Evolutionary conservation across 2,888 invertebrate genomes (phyloP).

Genomic region (Caenorhabditis sp.): DNA sequence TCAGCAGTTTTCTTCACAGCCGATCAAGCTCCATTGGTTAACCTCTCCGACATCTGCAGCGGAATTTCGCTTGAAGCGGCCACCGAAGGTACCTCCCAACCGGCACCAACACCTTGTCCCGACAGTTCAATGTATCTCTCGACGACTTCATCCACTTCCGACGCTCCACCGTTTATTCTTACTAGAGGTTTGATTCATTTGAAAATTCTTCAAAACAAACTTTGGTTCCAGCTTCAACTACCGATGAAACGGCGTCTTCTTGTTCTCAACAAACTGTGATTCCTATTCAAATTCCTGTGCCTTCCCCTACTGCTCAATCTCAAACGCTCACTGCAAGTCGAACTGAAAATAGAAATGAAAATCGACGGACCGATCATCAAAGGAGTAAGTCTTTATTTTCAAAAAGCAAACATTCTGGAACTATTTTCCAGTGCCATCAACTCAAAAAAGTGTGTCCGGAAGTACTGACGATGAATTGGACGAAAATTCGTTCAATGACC

Average conservation of each 20-base stretch:
- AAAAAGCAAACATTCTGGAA: background rate
- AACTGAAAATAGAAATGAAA: slow-evolving; percentile 17
- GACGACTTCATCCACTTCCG: slow-evolving; percentile 25
- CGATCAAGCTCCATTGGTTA: slow-evolving; percentile 80
- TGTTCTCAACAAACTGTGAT: slow-evolving; percentile 78
- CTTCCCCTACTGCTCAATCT: slow-evolving; percentile 3
- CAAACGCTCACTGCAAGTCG: background rate
- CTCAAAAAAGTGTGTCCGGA: slow-evolving; percentile 40
- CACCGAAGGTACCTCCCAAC: background rate
- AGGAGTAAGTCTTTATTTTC: slow-evolving; percentile 24
- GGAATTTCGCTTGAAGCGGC: slow-evolving; percentile 86
- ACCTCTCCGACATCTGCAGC: slow-evolving; percentile 86
- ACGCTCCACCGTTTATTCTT: slow-evolving; percentile 66
- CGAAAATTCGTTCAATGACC: slow-evolving; percentile 63
- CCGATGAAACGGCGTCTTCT: slow-evolving; percentile 73
- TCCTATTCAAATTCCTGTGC: slow-evolving; percentile 31
- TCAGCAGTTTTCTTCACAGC: slow-evolving; percentile 66
- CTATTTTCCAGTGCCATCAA: slow-evolving; percentile 39
- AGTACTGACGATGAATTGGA: slow-evolving; percentile 69
- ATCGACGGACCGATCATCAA: slow-evolving; percentile 35
- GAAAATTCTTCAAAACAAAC: background rate
- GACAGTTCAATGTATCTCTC: slow-evolving; percentile 33
- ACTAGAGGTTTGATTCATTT: slow-evolving; percentile 52
- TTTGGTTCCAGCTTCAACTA: slow-evolving; percentile 65
- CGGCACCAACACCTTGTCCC: background rate